Percentiles rank a stretch among this genome's conserved stretches.
Evolutionary conservation across 92 coral and sea anemone genomes (phyloP).

Genomic region (Palythoa grandis): DNA sequence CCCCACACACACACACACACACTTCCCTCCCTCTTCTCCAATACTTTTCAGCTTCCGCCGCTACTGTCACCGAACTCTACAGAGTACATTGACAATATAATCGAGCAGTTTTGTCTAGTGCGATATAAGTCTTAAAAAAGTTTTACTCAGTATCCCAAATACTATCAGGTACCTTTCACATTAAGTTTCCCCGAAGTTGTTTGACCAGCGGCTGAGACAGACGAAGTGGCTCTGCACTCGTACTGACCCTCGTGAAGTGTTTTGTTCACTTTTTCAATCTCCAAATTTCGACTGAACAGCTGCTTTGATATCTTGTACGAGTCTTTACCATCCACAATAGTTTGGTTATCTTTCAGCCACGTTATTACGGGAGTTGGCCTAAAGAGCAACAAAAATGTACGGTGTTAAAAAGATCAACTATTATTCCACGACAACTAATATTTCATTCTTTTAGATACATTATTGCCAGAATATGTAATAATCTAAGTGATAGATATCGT

Average conservation of each 20-base stretch:
- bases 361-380: conserved; percentile 33
- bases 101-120: too few species aligned
- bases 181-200: not conserved
- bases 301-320: conserved; percentile 11
- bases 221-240: not conserved
- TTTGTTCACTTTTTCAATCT: conserved; percentile 10
- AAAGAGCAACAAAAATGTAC: not conserved
- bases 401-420: too few species aligned
- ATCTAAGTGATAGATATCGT: too few species aligned
- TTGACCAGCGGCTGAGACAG: not conserved
- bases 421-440: too few species aligned
- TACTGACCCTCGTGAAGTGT: conserved; percentile 30
- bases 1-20: too few species aligned
- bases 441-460: too few species aligned
- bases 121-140: not conserved
- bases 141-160: too few species aligned
- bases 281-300: not conserved
- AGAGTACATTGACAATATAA: too few species aligned
- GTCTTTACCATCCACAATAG: conserved; percentile 31
- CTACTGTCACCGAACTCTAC: too few species aligned
- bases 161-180: not conserved
- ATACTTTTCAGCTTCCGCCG: too few species aligned
- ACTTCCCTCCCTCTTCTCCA: too few species aligned
- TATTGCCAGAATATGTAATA: too few species aligned
- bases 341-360: conserved; percentile 23